phyloP scores from a whole-genome alignment of 2,113 vertebrate genomes.

The Eubucco bourcierii region DNA sequence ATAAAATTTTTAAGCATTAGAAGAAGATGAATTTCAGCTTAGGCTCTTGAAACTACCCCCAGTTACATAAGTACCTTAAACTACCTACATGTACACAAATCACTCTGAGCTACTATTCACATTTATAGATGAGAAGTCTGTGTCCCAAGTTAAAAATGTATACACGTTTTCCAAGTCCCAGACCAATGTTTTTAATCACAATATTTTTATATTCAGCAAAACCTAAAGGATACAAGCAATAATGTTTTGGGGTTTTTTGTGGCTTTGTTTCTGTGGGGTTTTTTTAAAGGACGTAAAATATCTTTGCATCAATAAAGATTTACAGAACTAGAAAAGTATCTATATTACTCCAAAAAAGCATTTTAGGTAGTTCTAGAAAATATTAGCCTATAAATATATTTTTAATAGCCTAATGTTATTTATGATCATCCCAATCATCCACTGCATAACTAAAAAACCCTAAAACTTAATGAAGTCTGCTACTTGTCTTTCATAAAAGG shows the following conservation, averaged over 20 bases:
- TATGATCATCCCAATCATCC: not conserved
- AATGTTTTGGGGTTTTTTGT: not conserved
- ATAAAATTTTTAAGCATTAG: not conserved
- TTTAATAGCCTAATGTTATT: not conserved
- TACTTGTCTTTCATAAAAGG: not conserved
- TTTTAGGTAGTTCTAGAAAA: not conserved
- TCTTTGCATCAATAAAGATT: not conserved
- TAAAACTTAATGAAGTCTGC: not conserved
- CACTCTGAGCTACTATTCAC: not conserved
- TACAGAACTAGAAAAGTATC: not conserved
- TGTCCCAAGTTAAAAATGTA: not conserved
- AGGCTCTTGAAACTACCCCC: not conserved
- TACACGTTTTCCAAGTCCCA: not conserved
- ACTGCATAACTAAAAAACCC: not conserved
- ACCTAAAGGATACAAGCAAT: not conserved
- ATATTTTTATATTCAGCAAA: not conserved
- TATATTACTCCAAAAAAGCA: not conserved
- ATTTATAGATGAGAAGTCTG: not conserved
- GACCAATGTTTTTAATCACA: not conserved
- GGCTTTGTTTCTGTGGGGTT: not conserved
- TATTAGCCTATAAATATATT: not conserved
- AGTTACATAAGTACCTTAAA: not conserved
- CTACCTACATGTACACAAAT: not conserved
- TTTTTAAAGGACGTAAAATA: not conserved
- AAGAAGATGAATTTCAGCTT: not conserved